Conservation (phyloP, 2,888 invertebrate species). For the Rugalucina vietnamica region DNA sequence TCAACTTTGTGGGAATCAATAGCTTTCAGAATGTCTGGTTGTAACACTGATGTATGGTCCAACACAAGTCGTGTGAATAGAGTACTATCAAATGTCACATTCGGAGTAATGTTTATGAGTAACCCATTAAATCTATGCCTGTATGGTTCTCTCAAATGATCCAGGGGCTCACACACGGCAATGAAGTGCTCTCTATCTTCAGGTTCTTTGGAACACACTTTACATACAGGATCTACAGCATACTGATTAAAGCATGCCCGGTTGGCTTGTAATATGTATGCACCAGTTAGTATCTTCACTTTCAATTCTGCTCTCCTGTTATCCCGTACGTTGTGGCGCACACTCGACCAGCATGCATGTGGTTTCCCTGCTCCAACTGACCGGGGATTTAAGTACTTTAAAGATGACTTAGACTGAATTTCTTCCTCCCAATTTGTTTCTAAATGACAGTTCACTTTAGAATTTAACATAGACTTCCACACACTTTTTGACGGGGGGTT, state of each 20-base stretch:
- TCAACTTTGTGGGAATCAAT: too few species aligned
- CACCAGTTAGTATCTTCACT: too few species aligned
- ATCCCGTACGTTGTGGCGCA: not conserved
- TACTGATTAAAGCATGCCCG: not conserved
- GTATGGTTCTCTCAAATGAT: too few species aligned
- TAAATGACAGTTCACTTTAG: not conserved
- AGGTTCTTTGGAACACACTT: not conserved
- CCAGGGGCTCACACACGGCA: not conserved
- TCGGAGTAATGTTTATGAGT: too few species aligned
- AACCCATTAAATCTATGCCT: too few species aligned
- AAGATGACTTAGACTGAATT: not conserved
- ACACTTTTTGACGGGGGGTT: not conserved
- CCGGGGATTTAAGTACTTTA: not conserved
- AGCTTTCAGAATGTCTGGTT: too few species aligned
- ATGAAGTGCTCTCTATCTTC: not conserved
- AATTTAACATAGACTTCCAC: not conserved
- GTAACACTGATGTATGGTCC: too few species aligned
- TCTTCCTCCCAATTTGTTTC: not conserved
- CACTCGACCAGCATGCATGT: not conserved
- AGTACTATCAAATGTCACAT: too few species aligned
- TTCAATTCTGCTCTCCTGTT: not conserved
- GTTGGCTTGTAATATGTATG: not conserved
- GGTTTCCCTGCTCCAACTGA: too few species aligned
- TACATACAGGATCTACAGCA: not conserved
- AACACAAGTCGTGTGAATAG: too few species aligned